Conservation (phyloP, 1,140 invertebrate species). For the Uloborus diversus region DNA sequence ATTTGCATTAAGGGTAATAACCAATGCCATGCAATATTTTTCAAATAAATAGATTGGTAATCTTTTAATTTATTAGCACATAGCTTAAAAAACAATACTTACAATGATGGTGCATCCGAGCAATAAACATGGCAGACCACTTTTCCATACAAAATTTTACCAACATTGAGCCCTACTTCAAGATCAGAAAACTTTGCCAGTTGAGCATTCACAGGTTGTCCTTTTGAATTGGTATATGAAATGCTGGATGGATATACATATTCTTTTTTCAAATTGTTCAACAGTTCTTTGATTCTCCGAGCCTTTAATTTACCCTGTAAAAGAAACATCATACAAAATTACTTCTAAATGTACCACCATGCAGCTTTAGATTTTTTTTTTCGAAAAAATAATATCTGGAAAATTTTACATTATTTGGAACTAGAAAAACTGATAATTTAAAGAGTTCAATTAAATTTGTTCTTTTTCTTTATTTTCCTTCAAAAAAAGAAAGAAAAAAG, state of each 20-base stretch:
- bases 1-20: no score
- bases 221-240: constrained; percentile 68
- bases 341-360: not conserved
- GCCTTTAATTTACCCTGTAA: constrained; percentile 75
- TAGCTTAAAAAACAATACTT: constrained; percentile 62
- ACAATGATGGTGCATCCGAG: constrained; percentile 81
- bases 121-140: constrained; percentile 82
- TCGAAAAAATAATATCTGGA: no score
- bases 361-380: no score
- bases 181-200: constrained; percentile 69
- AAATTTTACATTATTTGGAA: no score
- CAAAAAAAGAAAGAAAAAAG: no score
- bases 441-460: no score
- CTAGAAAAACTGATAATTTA: no score
- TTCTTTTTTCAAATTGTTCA: constrained; percentile 68
- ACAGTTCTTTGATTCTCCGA: constrained; percentile 74
- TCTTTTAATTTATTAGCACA: not conserved
- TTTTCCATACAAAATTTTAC: constrained; percentile 78
- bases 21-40: no score
- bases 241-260: constrained; percentile 71
- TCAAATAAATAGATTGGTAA: no score
- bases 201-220: constrained; percentile 69
- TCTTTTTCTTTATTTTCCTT: no score
- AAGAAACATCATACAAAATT: not conserved
- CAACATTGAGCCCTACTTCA: constrained; percentile 71